Percentiles rank a stretch among this genome's conserved stretches.
phyloP scores from a whole-genome alignment of 1,140 invertebrate species.

The Diabrotica undecimpunctata region DNA sequence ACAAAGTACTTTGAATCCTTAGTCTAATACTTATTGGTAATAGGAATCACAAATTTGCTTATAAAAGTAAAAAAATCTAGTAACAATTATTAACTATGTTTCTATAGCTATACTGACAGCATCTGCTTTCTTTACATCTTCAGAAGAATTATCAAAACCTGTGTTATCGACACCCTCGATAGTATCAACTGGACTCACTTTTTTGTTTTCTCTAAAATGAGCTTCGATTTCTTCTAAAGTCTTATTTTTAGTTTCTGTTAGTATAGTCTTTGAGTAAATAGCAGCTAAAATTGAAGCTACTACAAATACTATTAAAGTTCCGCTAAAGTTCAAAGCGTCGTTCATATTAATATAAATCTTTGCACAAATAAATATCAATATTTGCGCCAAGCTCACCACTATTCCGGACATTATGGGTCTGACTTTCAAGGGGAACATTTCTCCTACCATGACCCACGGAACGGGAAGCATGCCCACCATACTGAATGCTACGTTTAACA shows the following conservation, averaged over 20 bases:
- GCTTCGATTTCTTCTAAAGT: constrained; percentile 72
- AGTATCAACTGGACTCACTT: constrained; percentile 18
- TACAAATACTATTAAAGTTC: constrained; percentile 73
- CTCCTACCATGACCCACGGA: constrained; percentile 72
- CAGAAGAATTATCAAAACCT: constrained; percentile 16
- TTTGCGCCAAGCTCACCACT: constrained; percentile 59
- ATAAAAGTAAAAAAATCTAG: neutral
- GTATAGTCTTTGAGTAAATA: constrained; percentile 61
- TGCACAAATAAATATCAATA: too few species aligned
- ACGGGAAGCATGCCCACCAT: constrained; percentile 71
- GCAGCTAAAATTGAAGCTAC: constrained; percentile 63
- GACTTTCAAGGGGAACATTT: constrained; percentile 65
- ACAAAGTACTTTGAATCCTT: neutral
- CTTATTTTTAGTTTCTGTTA: constrained; percentile 80
- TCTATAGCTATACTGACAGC: too few species aligned
- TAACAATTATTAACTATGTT: too few species aligned
- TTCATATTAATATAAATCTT: constrained; percentile 58
- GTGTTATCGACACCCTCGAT: constrained; percentile 28
- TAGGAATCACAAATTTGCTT: too few species aligned
- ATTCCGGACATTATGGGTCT: constrained; percentile 65
- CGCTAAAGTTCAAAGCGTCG: constrained; percentile 58
- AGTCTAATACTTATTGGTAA: neutral
- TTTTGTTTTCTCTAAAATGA: constrained; percentile 51
- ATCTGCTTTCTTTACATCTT: neutral
- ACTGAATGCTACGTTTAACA: constrained; percentile 65